Base-by-base conservation (phyloP, 2,888 invertebrate species). In the Tenthredo amoena region DNA sequence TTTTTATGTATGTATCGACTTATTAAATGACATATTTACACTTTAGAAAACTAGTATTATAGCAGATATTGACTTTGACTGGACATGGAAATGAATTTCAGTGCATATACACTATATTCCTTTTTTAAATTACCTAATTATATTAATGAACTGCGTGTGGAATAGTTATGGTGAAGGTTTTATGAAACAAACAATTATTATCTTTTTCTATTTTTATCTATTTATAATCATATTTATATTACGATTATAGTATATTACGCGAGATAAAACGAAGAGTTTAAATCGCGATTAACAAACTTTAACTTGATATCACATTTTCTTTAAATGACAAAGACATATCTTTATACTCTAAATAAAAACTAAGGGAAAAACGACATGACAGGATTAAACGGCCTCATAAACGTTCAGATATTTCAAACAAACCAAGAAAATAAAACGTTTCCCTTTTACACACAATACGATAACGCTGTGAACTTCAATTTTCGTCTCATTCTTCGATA, bases 1-100 rank as follows among this genome's bases (percentile, higher is more conserved):
- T 31, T n/a, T 55, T n/a, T 2, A n/a, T 31, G 2, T n/a, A 26
- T 76, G 50, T 31, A 58, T 12, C 34, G n/a, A 55, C n/a, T 79
- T n/a, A 79, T 34, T 6, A 55, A 79, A 58, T 58, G 26, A 50
- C 37, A 34, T 79, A 79, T 79, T 50, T 79, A 79, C 79, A 79
- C 55, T 26, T 58, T 79, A 58, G 10, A 58, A 55, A 79, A 79
- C 7, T 58, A 55, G 1, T 62, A 62, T 62, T 21, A 10, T 26
- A 62, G 10, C 12, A 62, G 21, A 62, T 26, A 79, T 58, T 55
- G 55, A 79, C 79, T 79, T 79, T 58, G n/a, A 58, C 58, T 58
- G 58, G 50, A 31, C 26, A 58, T 79, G 10, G 26, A 55, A 55
- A n/a, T 34, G 15, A 15, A 37, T 34, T 43, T 47, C 47, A 18